A percentile compares a stretch with the other conserved stretches of the same genome.
Conservation (phyloP, 2,888 invertebrate genomes). For the Lottia scabra region DNA sequence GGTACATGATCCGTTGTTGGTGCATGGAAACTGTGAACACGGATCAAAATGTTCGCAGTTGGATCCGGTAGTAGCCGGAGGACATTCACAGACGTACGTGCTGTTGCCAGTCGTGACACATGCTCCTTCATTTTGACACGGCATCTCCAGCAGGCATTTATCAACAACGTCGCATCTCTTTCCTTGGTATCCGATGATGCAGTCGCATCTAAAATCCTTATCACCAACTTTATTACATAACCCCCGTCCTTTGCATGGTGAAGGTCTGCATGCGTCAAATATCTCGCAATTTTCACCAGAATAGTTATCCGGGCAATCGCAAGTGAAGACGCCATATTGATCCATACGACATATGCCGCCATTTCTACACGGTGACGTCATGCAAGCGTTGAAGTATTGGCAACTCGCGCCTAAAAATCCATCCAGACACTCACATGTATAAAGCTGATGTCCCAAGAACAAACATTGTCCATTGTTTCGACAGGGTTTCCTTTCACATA, state of each 20-base stretch:
- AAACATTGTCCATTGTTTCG: constrained; percentile 47
- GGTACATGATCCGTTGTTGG: constrained; percentile 51
- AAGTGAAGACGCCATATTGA: constrained; percentile 39
- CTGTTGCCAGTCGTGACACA: constrained; percentile 49
- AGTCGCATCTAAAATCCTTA: constrained; percentile 43
- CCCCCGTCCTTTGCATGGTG: constrained; percentile 39
- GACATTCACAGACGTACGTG: constrained; percentile 41
- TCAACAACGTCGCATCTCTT: constrained; percentile 44
- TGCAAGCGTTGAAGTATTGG: constrained; percentile 41
- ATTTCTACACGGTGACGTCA: constrained; percentile 41
- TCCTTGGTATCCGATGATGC: constrained; percentile 52
- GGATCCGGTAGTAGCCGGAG: constrained; percentile 33
- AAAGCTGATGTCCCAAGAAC: constrained; percentile 33
- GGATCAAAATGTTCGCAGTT: constrained; percentile 42
- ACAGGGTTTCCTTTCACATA: constrained; percentile 42
- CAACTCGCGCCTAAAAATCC: constrained; percentile 40
- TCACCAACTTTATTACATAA: constrained; percentile 12
- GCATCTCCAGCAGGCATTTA: constrained; percentile 43
- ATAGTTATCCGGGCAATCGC: constrained; percentile 44
- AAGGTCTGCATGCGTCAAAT: constrained; percentile 41
- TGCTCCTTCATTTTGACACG: constrained; percentile 57
- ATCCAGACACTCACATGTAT: constrained; percentile 44
- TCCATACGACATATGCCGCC: constrained; percentile 41
- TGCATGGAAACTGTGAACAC: constrained; percentile 43
- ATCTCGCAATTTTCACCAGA: constrained; percentile 38